A percentile compares a stretch with the other conserved stretches of the same genome.
phyloP scores from a whole-genome alignment of 2,797 vertebrate genomes.

The Squalus acanthias region DNA sequence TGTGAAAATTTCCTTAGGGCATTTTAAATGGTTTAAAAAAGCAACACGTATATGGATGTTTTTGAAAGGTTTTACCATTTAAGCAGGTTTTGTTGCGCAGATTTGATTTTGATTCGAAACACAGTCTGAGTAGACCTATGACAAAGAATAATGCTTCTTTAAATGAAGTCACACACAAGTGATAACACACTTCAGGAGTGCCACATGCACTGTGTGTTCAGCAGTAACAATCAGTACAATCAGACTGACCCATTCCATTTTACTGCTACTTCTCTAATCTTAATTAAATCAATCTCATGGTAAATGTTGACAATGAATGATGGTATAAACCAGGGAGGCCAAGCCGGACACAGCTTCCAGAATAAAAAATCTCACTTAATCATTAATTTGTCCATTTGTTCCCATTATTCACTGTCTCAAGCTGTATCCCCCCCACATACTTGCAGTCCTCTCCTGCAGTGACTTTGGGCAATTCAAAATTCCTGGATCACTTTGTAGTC shows the following conservation, averaged over 20 bases:
- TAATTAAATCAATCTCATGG: slow-evolving; percentile 98
- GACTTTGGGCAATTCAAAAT: background rate
- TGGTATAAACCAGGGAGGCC: slow-evolving; percentile 91
- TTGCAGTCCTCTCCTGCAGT: background rate
- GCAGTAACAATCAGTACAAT: slow-evolving; percentile 62
- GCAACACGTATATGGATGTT: slow-evolving; percentile 22
- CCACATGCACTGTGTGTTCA: slow-evolving; percentile 36
- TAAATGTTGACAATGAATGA: slow-evolving; percentile 96
- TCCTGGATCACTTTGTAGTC: background rate
- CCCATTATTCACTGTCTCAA: slow-evolving; percentile 86
- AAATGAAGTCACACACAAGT: slow-evolving; percentile 39
- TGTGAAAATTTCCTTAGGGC: slow-evolving; percentile 32
- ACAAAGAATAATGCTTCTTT: slow-evolving; percentile 36
- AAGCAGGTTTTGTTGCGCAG: slow-evolving; percentile 28
- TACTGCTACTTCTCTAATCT: slow-evolving; percentile 81
- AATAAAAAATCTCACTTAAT: slow-evolving; percentile 68
- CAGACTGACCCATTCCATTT: slow-evolving; percentile 82
- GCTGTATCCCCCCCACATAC: background rate
- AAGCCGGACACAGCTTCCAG: slow-evolving; percentile 67
- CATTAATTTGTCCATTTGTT: slow-evolving; percentile 82
- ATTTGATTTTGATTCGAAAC: slow-evolving; percentile 38
- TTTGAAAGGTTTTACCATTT: slow-evolving; percentile 32
- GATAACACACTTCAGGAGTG: slow-evolving; percentile 37
- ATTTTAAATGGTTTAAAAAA: slow-evolving; percentile 32
- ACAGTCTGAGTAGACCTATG: slow-evolving; percentile 25